Conservation (phyloP, 2,797 vertebrate species). For the Coranthus polyacanthus region DNA sequence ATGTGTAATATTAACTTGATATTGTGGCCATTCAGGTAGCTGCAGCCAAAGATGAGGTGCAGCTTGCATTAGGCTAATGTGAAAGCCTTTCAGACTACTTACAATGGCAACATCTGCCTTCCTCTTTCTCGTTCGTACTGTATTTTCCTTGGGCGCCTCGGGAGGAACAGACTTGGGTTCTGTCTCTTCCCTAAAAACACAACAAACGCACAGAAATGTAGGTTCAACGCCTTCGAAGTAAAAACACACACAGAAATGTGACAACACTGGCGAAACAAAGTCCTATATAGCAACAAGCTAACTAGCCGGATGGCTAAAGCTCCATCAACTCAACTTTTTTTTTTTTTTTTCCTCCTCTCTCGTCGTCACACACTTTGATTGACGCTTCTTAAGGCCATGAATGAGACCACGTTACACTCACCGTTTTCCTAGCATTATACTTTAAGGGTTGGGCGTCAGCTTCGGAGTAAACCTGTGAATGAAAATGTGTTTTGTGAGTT, state of each 20-base stretch:
- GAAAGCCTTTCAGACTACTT: constrained; percentile 76
- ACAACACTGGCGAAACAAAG: neutral
- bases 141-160: constrained; percentile 68
- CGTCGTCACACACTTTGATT: constrained; percentile 44
- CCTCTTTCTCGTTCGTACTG: constrained; percentile 90
- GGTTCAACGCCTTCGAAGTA: neutral
- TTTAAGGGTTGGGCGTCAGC: constrained; percentile 23
- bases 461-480: constrained; percentile 73
- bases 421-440: constrained; percentile 90
- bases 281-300: constrained; percentile 63
- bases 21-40: neutral
- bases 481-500: constrained; percentile 16
- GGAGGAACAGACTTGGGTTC: constrained; percentile 74
- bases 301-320: constrained; percentile 66
- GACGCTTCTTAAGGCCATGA: constrained; percentile 13
- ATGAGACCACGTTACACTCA: constrained; percentile 60
- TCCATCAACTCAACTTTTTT: constrained; percentile 48
- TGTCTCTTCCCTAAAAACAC: constrained; percentile 78
- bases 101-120: constrained; percentile 97
- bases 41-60: neutral
- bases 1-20: neutral
- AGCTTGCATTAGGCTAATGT: neutral
- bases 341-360: too few relatives aligned
- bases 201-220: neutral
- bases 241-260: neutral